Evolutionary conservation across 2,888 invertebrate species (phyloP).

Genomic region (Blastobasis adustella): DNA sequence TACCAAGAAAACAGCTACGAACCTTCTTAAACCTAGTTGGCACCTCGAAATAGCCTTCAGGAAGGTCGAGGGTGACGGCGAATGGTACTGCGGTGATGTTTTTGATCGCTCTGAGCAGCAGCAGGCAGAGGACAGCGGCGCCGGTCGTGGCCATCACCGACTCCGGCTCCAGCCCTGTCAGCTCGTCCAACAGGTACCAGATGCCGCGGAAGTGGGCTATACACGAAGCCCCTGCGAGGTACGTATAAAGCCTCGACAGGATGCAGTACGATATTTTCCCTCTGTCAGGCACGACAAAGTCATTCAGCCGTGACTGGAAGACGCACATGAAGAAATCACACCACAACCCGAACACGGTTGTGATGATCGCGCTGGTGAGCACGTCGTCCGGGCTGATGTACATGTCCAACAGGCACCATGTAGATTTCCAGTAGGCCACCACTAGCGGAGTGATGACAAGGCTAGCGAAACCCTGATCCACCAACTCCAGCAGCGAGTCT

Average conservation of each 20-base stretch:
- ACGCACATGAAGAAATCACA: constrained; percentile 82
- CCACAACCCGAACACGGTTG: constrained; percentile 80
- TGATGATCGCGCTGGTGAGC: constrained; percentile 78
- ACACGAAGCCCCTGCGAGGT: constrained; percentile 84
- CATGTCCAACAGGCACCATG: constrained; percentile 85
- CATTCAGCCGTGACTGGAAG: constrained; percentile 76
- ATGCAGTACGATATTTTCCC: constrained; percentile 80
- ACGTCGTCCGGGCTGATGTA: constrained; percentile 79
- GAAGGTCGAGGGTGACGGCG: constrained; percentile 83
- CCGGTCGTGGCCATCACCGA: constrained; percentile 78
- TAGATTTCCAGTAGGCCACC: constrained; percentile 90
- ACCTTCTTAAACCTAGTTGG: constrained; percentile 76
- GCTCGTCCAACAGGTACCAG: constrained; percentile 84
- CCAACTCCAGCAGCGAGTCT: constrained; percentile 71
- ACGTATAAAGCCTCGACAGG: constrained; percentile 83
- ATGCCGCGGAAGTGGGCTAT: constrained; percentile 92
- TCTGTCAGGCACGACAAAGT: constrained; percentile 77
- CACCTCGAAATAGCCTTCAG: constrained; percentile 86
- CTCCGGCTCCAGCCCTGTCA: constrained; percentile 75
- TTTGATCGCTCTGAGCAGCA: constrained; percentile 80
- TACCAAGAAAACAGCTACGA: too few species aligned
- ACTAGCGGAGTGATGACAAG: constrained; percentile 85
- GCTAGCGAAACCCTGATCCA: constrained; percentile 83
- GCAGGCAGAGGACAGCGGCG: constrained; percentile 79
- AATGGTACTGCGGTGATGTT: constrained; percentile 90